Percentiles rank a stretch among this genome's conserved stretches.
Conservation (phyloP, 2,888 invertebrate species). For the Cyclophora albipunctata region DNA sequence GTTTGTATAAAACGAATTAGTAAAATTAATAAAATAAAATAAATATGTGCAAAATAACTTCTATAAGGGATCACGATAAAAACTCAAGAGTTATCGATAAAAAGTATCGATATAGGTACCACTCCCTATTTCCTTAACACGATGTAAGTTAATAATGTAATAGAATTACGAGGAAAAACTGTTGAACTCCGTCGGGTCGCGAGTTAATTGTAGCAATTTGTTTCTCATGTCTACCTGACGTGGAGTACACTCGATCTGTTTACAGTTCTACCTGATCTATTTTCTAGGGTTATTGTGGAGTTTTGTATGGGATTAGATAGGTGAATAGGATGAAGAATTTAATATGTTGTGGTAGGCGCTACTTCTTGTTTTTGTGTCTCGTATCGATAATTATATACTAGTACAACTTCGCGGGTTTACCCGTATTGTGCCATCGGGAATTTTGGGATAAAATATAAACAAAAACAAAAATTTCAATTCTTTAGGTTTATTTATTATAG, state of each 20-base stretch:
- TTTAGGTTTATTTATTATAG: too few relatives aligned
- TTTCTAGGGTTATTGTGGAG: background rate
- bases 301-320: background rate
- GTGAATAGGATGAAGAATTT: too few relatives aligned
- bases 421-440: too few relatives aligned
- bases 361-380: background rate
- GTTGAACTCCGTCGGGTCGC: slow-evolving; percentile 67
- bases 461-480: too few relatives aligned
- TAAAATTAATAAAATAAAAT: too few relatives aligned
- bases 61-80: too few relatives aligned
- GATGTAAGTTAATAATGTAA: slow-evolving; percentile 75
- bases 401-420: too few relatives aligned
- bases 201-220: slow-evolving; percentile 70
- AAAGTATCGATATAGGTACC: slow-evolving; percentile 8
- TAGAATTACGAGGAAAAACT: slow-evolving; percentile 75
- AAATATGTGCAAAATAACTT: too few relatives aligned
- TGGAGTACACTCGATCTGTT: slow-evolving; percentile 7
- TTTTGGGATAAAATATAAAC: too few relatives aligned
- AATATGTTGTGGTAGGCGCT: too few relatives aligned
- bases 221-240: slow-evolving; percentile 40
- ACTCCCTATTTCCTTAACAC: slow-evolving; percentile 57
- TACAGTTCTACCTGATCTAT: slow-evolving; percentile 4
- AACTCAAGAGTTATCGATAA: too few relatives aligned
- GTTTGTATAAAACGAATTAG: too few relatives aligned
- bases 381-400: background rate